Evolutionary conservation across 2,888 invertebrate genomes (phyloP).

Genomic region (Ametastegia equiseti): DNA sequence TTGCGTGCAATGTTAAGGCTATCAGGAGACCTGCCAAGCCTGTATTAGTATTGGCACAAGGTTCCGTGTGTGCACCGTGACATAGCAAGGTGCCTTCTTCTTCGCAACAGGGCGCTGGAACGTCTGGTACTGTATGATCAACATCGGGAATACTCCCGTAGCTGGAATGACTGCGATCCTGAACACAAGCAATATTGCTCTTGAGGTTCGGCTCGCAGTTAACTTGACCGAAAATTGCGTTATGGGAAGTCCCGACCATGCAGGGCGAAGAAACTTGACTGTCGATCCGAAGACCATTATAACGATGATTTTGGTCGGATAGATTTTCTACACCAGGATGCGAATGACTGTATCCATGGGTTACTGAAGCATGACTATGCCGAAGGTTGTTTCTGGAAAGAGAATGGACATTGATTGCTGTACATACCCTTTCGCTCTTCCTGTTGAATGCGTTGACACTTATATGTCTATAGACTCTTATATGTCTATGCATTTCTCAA

Average conservation of each 20-base stretch:
- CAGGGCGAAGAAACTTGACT: background rate
- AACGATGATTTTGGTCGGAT: background rate
- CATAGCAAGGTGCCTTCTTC: conserved; percentile 78
- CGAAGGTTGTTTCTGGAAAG: background rate
- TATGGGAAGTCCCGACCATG: background rate
- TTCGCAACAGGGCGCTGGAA: conserved; percentile 67
- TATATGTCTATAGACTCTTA: no score
- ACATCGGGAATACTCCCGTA: conserved; percentile 27
- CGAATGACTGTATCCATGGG: conserved; percentile 19
- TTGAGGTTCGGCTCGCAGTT: conserved; percentile 2
- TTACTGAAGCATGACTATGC: background rate
- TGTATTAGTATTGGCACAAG: conserved; percentile 81
- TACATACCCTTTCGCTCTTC: no score
- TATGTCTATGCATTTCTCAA: no score
- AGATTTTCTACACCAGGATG: background rate
- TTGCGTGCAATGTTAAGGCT: conserved; percentile 87
- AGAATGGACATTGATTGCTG: background rate
- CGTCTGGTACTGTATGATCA: background rate
- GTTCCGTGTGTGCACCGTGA: conserved; percentile 83
- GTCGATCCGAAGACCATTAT: background rate
- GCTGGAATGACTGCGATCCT: background rate
- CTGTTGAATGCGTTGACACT: no score
- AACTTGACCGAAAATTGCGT: background rate
- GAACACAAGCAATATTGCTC: background rate
- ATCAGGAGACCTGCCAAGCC: conserved; percentile 83